These are phyloP conservation scores for Holothuria leucospilota DNA, from an alignment of 53 echinoderm and acorn worm genomes.

Conservation along the genomic window DNA sequence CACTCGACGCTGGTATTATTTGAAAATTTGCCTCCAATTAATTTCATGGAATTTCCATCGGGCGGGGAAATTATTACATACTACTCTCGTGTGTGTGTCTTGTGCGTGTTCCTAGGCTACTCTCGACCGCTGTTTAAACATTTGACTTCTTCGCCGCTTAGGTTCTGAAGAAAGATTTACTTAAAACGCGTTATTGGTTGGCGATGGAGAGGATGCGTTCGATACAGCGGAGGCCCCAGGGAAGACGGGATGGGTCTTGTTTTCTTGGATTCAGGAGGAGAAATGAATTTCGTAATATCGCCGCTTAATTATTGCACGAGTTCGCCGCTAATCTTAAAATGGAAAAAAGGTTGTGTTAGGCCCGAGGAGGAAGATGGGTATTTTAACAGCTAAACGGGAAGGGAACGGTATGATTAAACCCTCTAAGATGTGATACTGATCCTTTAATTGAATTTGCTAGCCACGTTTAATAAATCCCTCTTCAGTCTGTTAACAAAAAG, in stretches of 20 bases:
- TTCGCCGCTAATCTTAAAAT: conserved; percentile 36
- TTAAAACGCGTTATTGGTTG: conserved; percentile 42
- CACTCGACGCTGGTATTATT: conserved; percentile 33
- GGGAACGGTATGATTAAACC: conserved; percentile 42
- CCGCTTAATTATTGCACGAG: conserved; percentile 37
- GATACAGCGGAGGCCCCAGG: conserved; percentile 38
- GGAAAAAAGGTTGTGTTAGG: conserved; percentile 49
- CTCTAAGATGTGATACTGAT: conserved; percentile 33
- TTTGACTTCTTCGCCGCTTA: conserved; percentile 21
- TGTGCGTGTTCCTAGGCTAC: conserved; percentile 40
- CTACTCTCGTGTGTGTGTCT: conserved; percentile 21
- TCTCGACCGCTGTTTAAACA: conserved; percentile 40
- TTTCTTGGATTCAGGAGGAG: conserved; percentile 36
- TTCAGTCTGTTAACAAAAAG: conserved; percentile 11
- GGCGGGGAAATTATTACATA: conserved; percentile 30
- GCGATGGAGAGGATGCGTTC: conserved; percentile 27
- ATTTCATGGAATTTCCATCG: conserved; percentile 41
- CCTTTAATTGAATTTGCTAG: conserved; percentile 46
- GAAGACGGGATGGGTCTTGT: conserved; percentile 26
- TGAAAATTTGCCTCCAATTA: conserved; percentile 46
- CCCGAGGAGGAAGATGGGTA: conserved; percentile 31
- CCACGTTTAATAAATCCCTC: conserved; percentile 32
- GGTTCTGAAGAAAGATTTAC: conserved; percentile 40
- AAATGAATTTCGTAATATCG: conserved; percentile 44
- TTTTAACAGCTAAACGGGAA: conserved; percentile 53